phyloP scores from a whole-genome alignment of 2,113 vertebrate species.

The Capreolus pygargus region DNA sequence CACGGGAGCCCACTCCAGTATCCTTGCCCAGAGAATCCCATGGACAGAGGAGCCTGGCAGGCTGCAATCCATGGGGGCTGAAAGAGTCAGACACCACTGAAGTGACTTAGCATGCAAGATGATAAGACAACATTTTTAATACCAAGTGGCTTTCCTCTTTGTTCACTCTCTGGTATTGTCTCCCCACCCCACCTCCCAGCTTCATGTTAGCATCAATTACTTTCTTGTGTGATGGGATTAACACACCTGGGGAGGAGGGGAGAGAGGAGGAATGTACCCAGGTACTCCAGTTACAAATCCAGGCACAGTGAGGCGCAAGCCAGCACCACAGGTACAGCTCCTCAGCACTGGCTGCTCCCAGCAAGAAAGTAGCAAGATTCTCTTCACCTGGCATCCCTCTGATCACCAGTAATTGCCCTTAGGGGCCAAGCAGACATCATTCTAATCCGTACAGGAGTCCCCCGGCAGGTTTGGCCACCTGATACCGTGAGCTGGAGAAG shows the following conservation, averaged over 20 bases:
- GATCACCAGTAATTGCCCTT: neutral
- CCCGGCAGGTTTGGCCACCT: neutral
- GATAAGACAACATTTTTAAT: neutral
- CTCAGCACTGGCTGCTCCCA: neutral
- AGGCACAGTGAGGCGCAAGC: neutral
- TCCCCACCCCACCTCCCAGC: neutral
- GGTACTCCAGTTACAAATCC: neutral
- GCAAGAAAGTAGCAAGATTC: neutral
- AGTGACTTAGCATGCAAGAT: neutral
- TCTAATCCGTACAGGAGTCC: neutral
- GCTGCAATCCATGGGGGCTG: neutral
- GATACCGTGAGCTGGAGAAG: conserved; percentile 68
- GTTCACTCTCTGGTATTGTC: neutral
- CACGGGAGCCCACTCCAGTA: neutral
- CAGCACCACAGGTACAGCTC: neutral
- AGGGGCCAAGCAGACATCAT: neutral
- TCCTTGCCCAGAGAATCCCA: neutral
- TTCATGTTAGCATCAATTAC: neutral
- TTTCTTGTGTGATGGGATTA: neutral
- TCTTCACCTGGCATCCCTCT: neutral
- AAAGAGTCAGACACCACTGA: neutral
- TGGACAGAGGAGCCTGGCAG: neutral
- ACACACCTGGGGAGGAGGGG: neutral
- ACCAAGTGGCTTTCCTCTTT: neutral
- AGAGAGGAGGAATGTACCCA: neutral